Conservation (phyloP, 2,888 invertebrate genomes). For the Amblyteles armatorius region DNA sequence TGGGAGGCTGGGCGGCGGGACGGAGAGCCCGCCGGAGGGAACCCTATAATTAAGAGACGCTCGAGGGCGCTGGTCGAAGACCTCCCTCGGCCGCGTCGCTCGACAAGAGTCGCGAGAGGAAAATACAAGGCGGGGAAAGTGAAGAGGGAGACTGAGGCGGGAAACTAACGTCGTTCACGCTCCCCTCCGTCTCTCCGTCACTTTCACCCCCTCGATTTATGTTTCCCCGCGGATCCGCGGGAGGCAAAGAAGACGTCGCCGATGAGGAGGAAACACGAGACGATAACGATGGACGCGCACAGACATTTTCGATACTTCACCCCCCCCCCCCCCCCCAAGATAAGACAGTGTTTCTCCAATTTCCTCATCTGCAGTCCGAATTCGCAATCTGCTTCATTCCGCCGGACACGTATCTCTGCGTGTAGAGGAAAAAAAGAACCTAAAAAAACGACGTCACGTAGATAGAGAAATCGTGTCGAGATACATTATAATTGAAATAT, state of each 20-base stretch:
- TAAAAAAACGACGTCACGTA: not conserved
- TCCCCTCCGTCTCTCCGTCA: constrained; percentile 4
- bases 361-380: not conserved
- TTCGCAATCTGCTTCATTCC: not conserved
- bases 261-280: not conserved
- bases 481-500: constrained; percentile 49
- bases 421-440: not conserved
- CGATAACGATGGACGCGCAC: constrained; percentile 1
- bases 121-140: constrained; percentile 3
- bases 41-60: constrained; percentile 60
- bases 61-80: constrained; percentile 15
- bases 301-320: not conserved
- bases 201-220: not conserved
- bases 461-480: constrained; percentile 46
- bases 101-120: constrained; percentile 9
- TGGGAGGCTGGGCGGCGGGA: not conserved
- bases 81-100: constrained; percentile 14
- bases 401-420: not conserved
- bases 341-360: not conserved
- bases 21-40: constrained; percentile 15
- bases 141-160: not conserved
- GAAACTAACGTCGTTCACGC: constrained; percentile 23
- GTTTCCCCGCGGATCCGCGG: not conserved
- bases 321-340: not conserved
- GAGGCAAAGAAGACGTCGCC: not conserved